Evolutionary conservation across 1,140 invertebrate genomes (phyloP), one percentile per base, ranked within the genome.

Genomic region (Monomorium pharaonis): DNA sequence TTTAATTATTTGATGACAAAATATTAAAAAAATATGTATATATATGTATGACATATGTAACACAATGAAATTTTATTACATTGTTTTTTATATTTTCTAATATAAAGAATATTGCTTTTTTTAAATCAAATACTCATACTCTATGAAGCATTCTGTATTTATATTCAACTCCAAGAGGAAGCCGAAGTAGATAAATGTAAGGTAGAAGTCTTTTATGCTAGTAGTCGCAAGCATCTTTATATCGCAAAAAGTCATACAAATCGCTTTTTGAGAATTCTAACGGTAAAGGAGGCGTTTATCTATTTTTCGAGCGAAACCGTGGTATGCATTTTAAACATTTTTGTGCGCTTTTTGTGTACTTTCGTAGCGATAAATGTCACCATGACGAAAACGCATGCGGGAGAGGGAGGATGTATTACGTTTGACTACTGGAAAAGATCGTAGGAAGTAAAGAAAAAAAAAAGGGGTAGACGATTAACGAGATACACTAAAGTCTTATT

Each of bases 401-500:
- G 1, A 4, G n/a, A 21, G 24, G 18, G 4, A 47, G 44, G 14
- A 21, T 27, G 33, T 16, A 27, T 62, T 42, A 27, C 16, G 24
- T 18, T 60, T 10, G 9, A 62, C n/a, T 60, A 12, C 12, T 27
- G n/a, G 18, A 42, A 62, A 18, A 4, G 4, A 67, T 67, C 27
- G 10, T 16, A 14, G 12, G 30, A 6, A 65, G 14, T 49, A 76
- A 60, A 44, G 10, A 9, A 47, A 14, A 6, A 18, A 42, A 44
- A 14, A 9, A 27, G 44, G 30, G 12, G 6, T n/a, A 18, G 16
- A 12, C 5, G 5, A 47, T 44, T 88, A 76, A 56, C 65, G 37
- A 74, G n/a, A n/a, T n/a, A 60, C 75, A 74, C 77, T 58, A 54
- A 84, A 37, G 37, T 84, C 37, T 2, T 16, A 49, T 42, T 30